These are phyloP conservation scores for Lasioglossum figueresi DNA, from an alignment of 2,888 invertebrate genomes.

Conservation along the genomic window DNA sequence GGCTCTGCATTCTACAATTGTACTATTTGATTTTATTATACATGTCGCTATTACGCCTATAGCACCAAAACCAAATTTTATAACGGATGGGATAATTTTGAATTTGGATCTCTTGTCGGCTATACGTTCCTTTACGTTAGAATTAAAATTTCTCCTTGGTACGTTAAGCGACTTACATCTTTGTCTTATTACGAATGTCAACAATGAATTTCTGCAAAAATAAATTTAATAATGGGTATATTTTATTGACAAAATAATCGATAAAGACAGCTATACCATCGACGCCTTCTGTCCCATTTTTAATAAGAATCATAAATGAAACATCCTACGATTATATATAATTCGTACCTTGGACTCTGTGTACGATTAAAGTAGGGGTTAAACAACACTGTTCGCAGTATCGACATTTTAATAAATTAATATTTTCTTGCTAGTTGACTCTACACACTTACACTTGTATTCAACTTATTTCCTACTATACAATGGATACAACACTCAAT, in stretches of 20 bases:
- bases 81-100: slow-evolving; percentile 33
- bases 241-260: background rate
- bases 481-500: background rate
- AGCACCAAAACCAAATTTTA: slow-evolving; percentile 66
- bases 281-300: background rate
- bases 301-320: background rate
- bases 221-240: slow-evolving; percentile 9
- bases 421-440: slow-evolving; percentile 13
- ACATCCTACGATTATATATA: background rate
- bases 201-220: slow-evolving; percentile 51
- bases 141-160: slow-evolving; percentile 46
- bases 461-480: slow-evolving; percentile 2
- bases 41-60: slow-evolving; percentile 61
- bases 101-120: slow-evolving; percentile 3
- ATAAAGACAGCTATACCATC: background rate
- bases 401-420: slow-evolving; percentile 57
- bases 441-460: background rate
- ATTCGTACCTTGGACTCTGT: slow-evolving; percentile 57
- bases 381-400: slow-evolving; percentile 56
- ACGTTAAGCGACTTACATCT: slow-evolving; percentile 19
- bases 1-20: slow-evolving; percentile 52
- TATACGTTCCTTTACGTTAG: slow-evolving; percentile 5
- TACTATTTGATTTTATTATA: slow-evolving; percentile 55
- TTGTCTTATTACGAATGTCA: slow-evolving; percentile 37
- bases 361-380: slow-evolving; percentile 27